phyloP scores from a whole-genome alignment of 2,113 vertebrate genomes.

The Fulmarus glacialis region DNA sequence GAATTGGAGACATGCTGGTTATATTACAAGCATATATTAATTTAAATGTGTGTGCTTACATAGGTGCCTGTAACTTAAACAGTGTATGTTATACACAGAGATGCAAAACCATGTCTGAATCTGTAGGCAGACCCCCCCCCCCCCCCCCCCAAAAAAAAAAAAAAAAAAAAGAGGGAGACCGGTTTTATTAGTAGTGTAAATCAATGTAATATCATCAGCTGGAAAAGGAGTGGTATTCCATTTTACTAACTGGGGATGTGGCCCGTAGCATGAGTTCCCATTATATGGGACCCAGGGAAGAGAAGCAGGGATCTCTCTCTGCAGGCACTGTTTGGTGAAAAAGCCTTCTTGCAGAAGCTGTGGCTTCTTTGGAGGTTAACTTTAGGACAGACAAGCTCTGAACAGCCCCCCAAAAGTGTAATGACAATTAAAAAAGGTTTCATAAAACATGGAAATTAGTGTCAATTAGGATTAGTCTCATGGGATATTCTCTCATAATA shows the following conservation, averaged over 20 bases:
- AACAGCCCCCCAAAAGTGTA: accelerated
- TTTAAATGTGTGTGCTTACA: background rate
- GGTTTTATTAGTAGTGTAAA: background rate
- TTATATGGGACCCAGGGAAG: background rate
- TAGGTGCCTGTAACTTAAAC: background rate
- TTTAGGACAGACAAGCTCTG: background rate
- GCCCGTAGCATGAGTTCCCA: background rate
- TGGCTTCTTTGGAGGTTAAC: background rate
- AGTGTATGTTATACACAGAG: accelerated
- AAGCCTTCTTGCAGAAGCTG: background rate
- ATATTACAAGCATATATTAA: background rate
- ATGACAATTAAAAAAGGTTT: background rate
- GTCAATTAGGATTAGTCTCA: background rate
- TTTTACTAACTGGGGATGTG: background rate
- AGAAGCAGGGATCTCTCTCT: background rate
- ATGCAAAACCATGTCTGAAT: background rate
- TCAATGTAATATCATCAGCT: background rate
- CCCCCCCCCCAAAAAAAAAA: accelerated
- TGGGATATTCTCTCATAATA: background rate
- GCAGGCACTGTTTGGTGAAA: background rate
- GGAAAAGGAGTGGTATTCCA: background rate
- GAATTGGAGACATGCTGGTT: background rate
- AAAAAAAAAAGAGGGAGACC: background rate
- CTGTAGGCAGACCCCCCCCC: background rate
- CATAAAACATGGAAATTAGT: background rate